Conservation (phyloP, 2,888 invertebrate genomes). For the Dexiosoma caninum region DNA sequence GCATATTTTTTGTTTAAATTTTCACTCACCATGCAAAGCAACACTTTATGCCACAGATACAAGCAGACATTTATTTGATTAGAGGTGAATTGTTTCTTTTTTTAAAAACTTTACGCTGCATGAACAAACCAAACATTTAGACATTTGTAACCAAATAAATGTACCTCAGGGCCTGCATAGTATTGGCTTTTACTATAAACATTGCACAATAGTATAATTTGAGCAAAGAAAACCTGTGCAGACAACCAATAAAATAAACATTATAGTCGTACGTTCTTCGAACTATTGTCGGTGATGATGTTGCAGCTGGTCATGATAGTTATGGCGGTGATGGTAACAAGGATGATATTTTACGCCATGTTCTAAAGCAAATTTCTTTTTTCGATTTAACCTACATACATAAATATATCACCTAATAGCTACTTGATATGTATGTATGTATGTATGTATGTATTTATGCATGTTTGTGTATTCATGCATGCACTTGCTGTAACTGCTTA, state of each 20-base stretch:
- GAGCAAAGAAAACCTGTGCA: too few relatives aligned
- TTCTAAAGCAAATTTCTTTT: neutral
- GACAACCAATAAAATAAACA: conserved; percentile 16
- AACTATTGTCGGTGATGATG: neutral
- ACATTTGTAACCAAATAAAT: too few relatives aligned
- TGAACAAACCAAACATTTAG: neutral
- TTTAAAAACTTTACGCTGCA: neutral
- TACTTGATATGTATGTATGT: too few relatives aligned
- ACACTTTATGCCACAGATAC: neutral
- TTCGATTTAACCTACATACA: conserved; percentile 5
- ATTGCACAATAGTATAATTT: too few relatives aligned
- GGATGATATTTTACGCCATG: conserved; percentile 30
- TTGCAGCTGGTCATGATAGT: conserved; percentile 6
- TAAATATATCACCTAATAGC: too few relatives aligned
- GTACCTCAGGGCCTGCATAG: too few relatives aligned
- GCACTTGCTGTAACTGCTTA: conserved; percentile 30
- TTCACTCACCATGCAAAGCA: neutral
- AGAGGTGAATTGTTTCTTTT: neutral
- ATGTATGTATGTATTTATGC: neutral
- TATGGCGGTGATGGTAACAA: neutral
- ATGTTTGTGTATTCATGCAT: neutral
- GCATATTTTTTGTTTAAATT: neutral
- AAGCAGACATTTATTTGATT: conserved; percentile 18
- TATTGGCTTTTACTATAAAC: too few relatives aligned
- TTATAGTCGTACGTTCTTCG: conserved; percentile 20